Conservation (phyloP, 1,140 invertebrate species). For the Trichonephila clavata region DNA sequence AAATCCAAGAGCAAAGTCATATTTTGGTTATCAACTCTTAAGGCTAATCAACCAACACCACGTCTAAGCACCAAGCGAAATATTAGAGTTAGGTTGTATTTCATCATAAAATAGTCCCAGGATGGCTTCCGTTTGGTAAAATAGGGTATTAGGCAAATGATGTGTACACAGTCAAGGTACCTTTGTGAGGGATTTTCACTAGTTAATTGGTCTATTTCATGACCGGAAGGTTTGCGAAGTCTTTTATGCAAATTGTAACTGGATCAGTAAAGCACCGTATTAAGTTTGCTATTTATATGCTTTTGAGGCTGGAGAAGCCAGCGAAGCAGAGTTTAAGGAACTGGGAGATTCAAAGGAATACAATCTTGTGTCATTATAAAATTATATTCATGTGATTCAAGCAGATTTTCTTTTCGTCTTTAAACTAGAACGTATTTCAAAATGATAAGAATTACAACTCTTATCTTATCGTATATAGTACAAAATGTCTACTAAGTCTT, state of each 20-base stretch:
- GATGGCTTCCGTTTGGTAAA: slow-evolving; percentile 31
- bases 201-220: slow-evolving; percentile 58
- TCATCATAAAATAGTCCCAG: slow-evolving; percentile 58
- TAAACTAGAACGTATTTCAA: too few species aligned
- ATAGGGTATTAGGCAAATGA: slow-evolving; percentile 59
- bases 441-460: too few species aligned
- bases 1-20: background rate
- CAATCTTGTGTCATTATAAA: background rate
- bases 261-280: slow-evolving; percentile 13
- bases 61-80: slow-evolving; percentile 26
- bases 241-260: slow-evolving; percentile 58
- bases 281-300: slow-evolving; percentile 8
- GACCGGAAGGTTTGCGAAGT: slow-evolving; percentile 21
- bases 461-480: too few species aligned
- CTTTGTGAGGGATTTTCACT: background rate
- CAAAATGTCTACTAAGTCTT: too few species aligned
- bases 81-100: slow-evolving; percentile 25
- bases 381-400: too few species aligned
- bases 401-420: too few species aligned
- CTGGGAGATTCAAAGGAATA: background rate
- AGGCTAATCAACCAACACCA: slow-evolving; percentile 19
- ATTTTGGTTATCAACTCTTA: background rate
- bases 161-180: slow-evolving; percentile 38
- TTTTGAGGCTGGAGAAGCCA: background rate
- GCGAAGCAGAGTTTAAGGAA: background rate